Percentiles rank a stretch among this genome's conserved stretches.
Evolutionary conservation across 35 echinoderm and acorn worm species (phyloP).

Genomic region (Holothuria glaberrima): DNA sequence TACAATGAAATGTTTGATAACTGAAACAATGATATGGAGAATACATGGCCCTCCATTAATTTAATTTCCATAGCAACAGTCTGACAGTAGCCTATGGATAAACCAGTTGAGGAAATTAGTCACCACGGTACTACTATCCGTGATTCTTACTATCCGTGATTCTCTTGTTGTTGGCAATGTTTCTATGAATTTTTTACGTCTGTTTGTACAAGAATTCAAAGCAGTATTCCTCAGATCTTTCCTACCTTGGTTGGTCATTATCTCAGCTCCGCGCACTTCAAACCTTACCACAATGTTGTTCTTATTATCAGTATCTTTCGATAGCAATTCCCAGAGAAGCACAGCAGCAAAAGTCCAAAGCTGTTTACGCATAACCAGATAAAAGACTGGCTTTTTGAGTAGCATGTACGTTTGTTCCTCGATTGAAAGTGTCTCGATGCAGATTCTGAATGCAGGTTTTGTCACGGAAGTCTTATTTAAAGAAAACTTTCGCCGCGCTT

Average conservation of each 20-base stretch:
- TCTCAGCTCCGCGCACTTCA: not conserved
- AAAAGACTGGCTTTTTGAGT: not conserved
- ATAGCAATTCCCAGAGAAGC: not conserved
- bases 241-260: not conserved
- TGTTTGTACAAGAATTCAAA: slow-evolving; percentile 15
- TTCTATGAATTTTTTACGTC: not conserved
- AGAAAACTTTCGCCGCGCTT: no score
- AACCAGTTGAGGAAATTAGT: no score
- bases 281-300: no score
- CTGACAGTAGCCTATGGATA: no score
- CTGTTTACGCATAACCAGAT: not conserved
- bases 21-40: not conserved
- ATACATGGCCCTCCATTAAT: not conserved
- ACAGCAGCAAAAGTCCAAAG: no score
- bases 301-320: not conserved
- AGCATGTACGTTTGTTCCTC: no score
- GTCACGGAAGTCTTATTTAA: no score
- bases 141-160: slow-evolving; percentile 2
- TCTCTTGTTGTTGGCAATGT: not conserved
- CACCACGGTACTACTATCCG: not conserved
- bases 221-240: not conserved
- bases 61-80: not conserved
- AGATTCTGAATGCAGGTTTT: not conserved
- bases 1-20: slow-evolving; percentile 7
- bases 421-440: not conserved